phyloP scores from a whole-genome alignment of 2,888 invertebrate species.

The Leptopilina myrica region DNA sequence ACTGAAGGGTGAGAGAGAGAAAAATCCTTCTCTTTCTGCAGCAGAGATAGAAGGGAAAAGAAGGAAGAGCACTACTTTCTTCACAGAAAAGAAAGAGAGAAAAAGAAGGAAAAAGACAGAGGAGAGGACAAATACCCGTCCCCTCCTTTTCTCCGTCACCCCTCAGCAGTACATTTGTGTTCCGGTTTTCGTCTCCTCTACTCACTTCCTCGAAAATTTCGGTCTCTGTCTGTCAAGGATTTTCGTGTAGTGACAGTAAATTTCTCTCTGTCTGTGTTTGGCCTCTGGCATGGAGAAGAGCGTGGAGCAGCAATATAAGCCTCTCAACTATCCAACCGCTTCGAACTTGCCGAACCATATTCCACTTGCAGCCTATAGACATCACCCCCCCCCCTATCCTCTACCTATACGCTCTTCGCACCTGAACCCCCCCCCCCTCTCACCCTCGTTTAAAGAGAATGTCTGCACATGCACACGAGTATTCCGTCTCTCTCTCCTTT shows the following conservation, averaged over 20 bases:
- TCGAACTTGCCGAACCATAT: conserved; percentile 61
- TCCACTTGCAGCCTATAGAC: conserved; percentile 60
- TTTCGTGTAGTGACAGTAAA: too few relatives aligned
- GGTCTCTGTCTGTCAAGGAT: not conserved
- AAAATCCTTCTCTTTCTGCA: too few relatives aligned
- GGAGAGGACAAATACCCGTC: too few relatives aligned
- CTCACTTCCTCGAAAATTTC: conserved; percentile 25
- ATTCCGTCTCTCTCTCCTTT: too few relatives aligned
- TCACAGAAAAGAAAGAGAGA: too few relatives aligned
- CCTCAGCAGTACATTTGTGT: conserved; percentile 40
- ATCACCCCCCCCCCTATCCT: not conserved
- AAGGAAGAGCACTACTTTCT: too few relatives aligned
- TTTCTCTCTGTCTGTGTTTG: conserved; percentile 4
- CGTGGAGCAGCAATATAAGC: conserved; percentile 39
- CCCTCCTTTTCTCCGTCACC: not conserved
- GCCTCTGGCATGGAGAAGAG: conserved; percentile 28
- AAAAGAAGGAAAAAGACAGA: too few relatives aligned
- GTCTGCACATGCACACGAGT: conserved; percentile 33
- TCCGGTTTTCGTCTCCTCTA: conserved; percentile 44
- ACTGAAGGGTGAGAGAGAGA: too few relatives aligned
- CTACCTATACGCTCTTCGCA: conserved; percentile 51
- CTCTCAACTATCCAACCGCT: conserved; percentile 48
- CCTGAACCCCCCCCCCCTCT: conserved; percentile 49
- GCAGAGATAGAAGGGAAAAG: too few relatives aligned
- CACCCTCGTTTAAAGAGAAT: conserved; percentile 33